Base-by-base conservation (phyloP, 2,797 vertebrate genomes). In the Potorous gilbertii region DNA sequence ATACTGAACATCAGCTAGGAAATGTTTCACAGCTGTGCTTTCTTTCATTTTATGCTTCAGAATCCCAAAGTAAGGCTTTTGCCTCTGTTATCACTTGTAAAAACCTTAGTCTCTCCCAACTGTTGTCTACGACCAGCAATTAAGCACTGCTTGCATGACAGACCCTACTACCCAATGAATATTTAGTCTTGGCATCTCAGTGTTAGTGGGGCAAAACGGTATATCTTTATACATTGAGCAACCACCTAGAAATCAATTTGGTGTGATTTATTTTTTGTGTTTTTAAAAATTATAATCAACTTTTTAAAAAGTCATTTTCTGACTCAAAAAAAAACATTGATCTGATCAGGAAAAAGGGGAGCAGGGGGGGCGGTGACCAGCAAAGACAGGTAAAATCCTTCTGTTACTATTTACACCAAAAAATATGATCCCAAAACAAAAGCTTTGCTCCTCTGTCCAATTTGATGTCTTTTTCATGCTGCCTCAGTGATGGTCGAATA, bases 401-500 rank as follows among this genome's bases (percentile, higher is more conserved):
- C 93, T 97, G 96, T 97, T 98, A 96, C 97, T 98, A 97, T 98
- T 98, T 98, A 98, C 95, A 98, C 97, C 97, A 98, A 96, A 98
- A 98, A 98, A 98, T 98, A 98, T 98, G 96, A 98, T 98, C 97
- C 97, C 96, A 98, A 98, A 98, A 99, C 98, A 99, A 99, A 99
- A 98, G 98, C 98, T 98, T 98, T 98, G 98, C 98, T 98, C 98
- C 97, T 98, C 98, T 98, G 98, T 99, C 98, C 98, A 98, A 98
- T 98, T 98, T 99, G 98, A 99, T 99, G 98, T 99, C 98, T 99
- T 98, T 99, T 99, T 99, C 98, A 98, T 97, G 98, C 98, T 98
- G 98, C 98, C 98, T 98, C 98, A 95, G 98, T 99, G 99, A 99
- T 99, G 99, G 99, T 98, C 99, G 99, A 99, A 99, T 99, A 99